Conservation (phyloP, 2,888 invertebrate species). For the Agonopterix subpropinquella region DNA sequence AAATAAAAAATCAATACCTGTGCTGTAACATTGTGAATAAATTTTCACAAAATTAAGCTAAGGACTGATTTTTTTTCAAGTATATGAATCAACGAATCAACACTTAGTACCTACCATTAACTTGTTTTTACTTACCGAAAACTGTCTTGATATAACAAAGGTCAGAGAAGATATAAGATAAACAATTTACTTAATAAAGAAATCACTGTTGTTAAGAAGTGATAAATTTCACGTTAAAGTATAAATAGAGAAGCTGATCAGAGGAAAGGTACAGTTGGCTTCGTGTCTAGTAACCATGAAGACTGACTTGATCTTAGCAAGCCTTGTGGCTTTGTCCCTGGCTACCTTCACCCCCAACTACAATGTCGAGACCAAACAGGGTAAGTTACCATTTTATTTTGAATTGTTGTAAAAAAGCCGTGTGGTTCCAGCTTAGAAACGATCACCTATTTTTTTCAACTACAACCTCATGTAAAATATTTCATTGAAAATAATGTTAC, state of each 20-base stretch:
- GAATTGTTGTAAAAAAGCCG: not conserved
- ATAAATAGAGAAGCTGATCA: constrained; percentile 31
- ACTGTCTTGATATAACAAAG: not conserved
- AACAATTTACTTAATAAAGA: not conserved
- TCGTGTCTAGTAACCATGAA: constrained; percentile 48
- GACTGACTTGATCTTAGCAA: constrained; percentile 59
- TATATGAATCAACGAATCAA: no score
- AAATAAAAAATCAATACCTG: no score
- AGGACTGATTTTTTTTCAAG: no score
- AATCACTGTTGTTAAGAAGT: constrained; percentile 1
- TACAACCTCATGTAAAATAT: no score
- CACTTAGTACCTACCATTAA: no score
- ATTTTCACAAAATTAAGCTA: no score
- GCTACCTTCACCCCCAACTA: constrained; percentile 44
- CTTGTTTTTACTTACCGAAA: no score
- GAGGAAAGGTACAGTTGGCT: constrained; percentile 75
- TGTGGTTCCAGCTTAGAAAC: not conserved
- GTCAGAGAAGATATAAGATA: not conserved
- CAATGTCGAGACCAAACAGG: constrained; percentile 4
- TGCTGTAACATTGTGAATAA: no score
- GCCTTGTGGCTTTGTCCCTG: constrained; percentile 49
- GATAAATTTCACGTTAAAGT: not conserved
- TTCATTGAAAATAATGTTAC: no score
- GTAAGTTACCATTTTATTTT: not conserved
- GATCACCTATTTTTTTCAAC: not conserved